phyloP scores from a whole-genome alignment of 2,888 invertebrate species.

The Himalopsyche anomala region DNA sequence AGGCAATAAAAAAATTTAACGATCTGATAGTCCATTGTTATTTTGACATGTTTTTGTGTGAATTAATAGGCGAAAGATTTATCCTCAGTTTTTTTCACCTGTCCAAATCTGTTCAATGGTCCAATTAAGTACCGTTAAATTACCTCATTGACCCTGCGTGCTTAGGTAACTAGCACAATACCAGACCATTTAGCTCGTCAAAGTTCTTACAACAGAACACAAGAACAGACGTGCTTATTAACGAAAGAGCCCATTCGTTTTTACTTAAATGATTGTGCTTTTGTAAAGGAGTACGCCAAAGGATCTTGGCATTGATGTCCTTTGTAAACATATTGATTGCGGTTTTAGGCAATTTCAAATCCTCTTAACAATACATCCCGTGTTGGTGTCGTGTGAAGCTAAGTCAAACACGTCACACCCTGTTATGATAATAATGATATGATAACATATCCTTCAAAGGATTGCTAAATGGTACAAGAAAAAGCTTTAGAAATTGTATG shows the following conservation, averaged over 20 bases:
- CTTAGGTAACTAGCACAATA: slow-evolving; percentile 19
- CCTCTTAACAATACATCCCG: neutral
- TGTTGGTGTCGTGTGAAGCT: neutral
- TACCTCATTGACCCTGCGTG: slow-evolving; percentile 18
- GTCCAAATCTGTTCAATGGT: slow-evolving; percentile 34
- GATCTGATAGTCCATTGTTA: slow-evolving; percentile 17
- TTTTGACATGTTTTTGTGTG: slow-evolving; percentile 15
- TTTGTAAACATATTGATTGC: slow-evolving; percentile 24
- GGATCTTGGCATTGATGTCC: neutral
- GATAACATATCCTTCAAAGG: neutral
- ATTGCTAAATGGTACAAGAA: neutral
- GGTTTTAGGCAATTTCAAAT: slow-evolving; percentile 3
- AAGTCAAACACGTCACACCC: slow-evolving; percentile 21
- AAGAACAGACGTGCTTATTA: slow-evolving; percentile 29
- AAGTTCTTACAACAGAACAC: neutral
- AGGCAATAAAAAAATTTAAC: neutral
- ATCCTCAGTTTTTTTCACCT: neutral
- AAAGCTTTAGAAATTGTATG: neutral
- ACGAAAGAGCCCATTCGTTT: neutral
- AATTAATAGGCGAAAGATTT: slow-evolving; percentile 19
- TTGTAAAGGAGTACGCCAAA: neutral
- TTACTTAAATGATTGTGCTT: slow-evolving; percentile 2
- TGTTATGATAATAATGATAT: neutral
- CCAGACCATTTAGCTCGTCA: slow-evolving; percentile 5
- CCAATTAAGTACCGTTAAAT: slow-evolving; percentile 25